Conservation (phyloP, 2,888 invertebrate species). For the Mesorhabditis spiculigera region DNA sequence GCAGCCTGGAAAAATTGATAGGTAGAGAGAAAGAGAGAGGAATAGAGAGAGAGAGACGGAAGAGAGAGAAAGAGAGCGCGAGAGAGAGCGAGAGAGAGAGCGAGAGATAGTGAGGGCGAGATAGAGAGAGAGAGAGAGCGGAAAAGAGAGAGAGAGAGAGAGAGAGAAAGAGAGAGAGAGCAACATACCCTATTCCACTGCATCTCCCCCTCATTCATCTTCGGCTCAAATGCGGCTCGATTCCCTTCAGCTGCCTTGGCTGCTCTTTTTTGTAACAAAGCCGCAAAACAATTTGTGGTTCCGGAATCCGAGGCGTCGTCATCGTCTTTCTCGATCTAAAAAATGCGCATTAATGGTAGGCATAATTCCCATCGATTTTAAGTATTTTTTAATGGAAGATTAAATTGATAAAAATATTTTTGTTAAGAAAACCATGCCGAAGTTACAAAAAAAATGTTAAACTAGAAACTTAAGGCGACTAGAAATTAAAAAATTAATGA, state of each 20-base stretch:
- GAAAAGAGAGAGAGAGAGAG: no score
- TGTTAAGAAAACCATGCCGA: no score
- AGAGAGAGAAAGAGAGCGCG: conserved; percentile 7
- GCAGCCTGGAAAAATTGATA: conserved; percentile 37
- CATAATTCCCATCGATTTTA: background rate
- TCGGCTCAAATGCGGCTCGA: conserved; percentile 30
- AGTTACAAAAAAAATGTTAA: no score
- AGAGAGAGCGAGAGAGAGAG: no score
- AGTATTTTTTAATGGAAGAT: conserved; percentile 5
- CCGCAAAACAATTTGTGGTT: conserved; percentile 38
- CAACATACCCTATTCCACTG: conserved; percentile 82
- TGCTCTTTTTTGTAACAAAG: conserved; percentile 50
- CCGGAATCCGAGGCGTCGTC: conserved; percentile 23
- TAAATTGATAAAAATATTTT: background rate
- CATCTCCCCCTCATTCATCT: conserved; percentile 68
- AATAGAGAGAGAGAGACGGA: background rate
- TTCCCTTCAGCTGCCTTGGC: conserved; percentile 42
- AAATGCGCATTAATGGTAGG: no score
- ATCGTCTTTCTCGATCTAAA: conserved; percentile 29
- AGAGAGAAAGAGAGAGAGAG: no score
- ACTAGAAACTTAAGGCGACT: no score
- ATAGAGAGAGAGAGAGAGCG: no score
- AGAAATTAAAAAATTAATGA: no score
- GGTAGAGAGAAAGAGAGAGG: background rate
- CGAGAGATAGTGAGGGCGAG: no score